These are phyloP conservation scores for Drosophila eohydei DNA, from an alignment of 2,888 invertebrate species.

Conservation along the genomic window DNA sequence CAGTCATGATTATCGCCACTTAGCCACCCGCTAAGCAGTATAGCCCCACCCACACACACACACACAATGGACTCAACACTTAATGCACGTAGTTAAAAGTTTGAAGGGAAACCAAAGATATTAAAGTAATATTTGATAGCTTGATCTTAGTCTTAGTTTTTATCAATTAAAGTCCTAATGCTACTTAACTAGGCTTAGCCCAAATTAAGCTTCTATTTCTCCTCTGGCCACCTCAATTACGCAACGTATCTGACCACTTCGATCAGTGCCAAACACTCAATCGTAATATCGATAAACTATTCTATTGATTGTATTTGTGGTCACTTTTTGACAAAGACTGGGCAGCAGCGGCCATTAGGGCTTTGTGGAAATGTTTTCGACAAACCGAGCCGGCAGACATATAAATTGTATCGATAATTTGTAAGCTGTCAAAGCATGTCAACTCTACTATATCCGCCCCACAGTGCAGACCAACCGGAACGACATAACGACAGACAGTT, in stretches of 20 bases:
- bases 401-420: conserved; percentile 51
- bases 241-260: not conserved
- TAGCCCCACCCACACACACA: not conserved
- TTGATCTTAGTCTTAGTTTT: too few species aligned
- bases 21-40: conserved; percentile 54
- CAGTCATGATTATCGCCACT: conserved; percentile 80
- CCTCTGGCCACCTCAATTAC: not conserved
- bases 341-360: too few species aligned
- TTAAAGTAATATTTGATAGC: not conserved
- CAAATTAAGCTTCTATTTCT: not conserved
- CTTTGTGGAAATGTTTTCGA: not conserved
- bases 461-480: conserved; percentile 1
- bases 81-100: conserved; percentile 6
- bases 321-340: not conserved
- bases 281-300: not conserved
- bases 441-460: conserved; percentile 30
- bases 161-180: too few species aligned
- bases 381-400: conserved; percentile 1
- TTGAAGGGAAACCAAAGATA: not conserved
- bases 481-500: conserved; percentile 26
- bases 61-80: conserved; percentile 20
- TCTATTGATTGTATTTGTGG: conserved; percentile 2
- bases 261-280: not conserved
- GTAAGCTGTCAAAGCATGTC: conserved; percentile 52
- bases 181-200: too few species aligned